phyloP scores from a whole-genome alignment of 1,140 invertebrate genomes.

The Formica selysi region DNA sequence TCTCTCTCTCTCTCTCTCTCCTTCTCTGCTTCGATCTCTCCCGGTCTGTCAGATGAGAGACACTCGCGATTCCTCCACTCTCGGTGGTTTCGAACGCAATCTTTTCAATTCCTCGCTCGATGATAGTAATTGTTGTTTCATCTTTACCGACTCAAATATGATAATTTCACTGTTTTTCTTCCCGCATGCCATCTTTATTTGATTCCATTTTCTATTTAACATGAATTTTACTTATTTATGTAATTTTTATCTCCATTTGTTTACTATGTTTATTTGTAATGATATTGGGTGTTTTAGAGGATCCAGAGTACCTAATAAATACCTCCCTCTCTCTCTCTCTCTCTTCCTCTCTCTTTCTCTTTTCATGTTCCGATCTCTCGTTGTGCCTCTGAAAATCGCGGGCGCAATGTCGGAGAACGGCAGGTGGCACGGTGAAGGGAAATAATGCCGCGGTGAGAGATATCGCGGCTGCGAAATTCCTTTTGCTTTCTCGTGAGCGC shows the following conservation, averaged over 20 bases:
- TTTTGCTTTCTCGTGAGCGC: slow-evolving; percentile 72
- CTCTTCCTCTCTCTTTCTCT: background rate
- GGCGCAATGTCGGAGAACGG: slow-evolving; percentile 75
- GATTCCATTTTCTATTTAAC: background rate
- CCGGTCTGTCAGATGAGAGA: slow-evolving; percentile 38
- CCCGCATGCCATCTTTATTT: too few relatives aligned
- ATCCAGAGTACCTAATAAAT: background rate
- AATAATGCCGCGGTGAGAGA: slow-evolving; percentile 71
- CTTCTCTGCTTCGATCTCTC: slow-evolving; percentile 25
- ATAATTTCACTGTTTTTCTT: background rate
- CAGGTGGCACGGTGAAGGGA: slow-evolving; percentile 76
- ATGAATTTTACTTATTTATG: background rate
- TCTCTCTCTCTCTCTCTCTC: slow-evolving; percentile 21
- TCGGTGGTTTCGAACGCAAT: slow-evolving; percentile 39
- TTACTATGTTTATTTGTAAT: slow-evolving; percentile 6
- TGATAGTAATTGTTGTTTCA: slow-evolving; percentile 26
- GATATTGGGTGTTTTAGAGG: background rate
- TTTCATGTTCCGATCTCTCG: slow-evolving; percentile 18
- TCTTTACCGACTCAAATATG: background rate
- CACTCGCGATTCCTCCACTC: slow-evolving; percentile 33
- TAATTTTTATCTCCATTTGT: background rate
- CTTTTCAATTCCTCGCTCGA: slow-evolving; percentile 21
- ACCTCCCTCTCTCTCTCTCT: too few relatives aligned
- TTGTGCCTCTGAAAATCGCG: slow-evolving; percentile 72
- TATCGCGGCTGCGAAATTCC: slow-evolving; percentile 75